phyloP scores from a whole-genome alignment of 2,888 invertebrate species.

The Pristionchus entomophagus region DNA sequence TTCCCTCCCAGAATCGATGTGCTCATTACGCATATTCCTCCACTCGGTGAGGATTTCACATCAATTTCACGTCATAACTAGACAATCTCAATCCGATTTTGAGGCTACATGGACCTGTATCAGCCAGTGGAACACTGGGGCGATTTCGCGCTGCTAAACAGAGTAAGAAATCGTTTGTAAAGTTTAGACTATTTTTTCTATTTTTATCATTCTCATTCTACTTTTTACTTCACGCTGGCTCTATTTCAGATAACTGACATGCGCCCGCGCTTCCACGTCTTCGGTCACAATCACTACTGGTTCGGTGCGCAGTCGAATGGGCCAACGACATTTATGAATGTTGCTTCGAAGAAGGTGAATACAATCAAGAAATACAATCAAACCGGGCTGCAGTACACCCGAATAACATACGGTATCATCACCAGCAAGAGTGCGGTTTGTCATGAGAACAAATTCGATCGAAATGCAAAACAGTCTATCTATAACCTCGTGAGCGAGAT shows the following conservation, averaged over 20 bases:
- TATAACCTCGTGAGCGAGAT: neutral
- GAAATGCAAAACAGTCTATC: neutral
- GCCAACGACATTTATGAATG: conserved; percentile 86
- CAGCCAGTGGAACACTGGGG: conserved; percentile 13
- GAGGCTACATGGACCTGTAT: conserved; percentile 41
- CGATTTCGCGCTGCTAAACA: conserved; percentile 17
- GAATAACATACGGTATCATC: neutral
- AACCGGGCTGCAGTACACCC: neutral
- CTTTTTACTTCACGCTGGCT: neutral
- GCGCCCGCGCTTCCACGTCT: conserved; percentile 87
- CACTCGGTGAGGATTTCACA: neutral
- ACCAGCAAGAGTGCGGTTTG: neutral
- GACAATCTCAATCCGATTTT: neutral
- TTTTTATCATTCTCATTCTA: too few relatives aligned
- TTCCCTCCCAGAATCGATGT: conserved; percentile 86
- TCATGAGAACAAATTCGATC: neutral
- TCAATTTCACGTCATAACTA: neutral
- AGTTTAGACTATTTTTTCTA: neutral
- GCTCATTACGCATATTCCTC: conserved; percentile 85
- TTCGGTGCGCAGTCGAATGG: conserved; percentile 60
- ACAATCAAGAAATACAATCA: neutral
- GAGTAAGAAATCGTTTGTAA: neutral
- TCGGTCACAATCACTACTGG: conserved; percentile 89
- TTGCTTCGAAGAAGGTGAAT: conserved; percentile 73
- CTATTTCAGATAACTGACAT: conserved; percentile 83